phyloP scores from a whole-genome alignment of 2,797 vertebrate species.

The Erpetoichthys calabaricus region DNA sequence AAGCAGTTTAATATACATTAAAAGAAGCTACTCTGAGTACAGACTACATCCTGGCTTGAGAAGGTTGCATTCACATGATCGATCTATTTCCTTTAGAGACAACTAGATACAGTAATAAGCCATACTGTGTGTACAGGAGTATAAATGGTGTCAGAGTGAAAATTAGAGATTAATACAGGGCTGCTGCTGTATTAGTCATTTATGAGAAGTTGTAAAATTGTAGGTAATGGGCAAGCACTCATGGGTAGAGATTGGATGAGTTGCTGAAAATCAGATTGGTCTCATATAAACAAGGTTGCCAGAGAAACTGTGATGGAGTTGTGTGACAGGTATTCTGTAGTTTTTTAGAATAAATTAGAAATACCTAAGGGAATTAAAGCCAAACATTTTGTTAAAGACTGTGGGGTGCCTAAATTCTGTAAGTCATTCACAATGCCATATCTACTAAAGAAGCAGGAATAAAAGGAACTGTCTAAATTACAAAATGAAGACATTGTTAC shows the following conservation, averaged over 20 bases:
- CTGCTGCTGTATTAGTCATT: slow-evolving; percentile 1
- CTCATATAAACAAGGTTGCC: neutral
- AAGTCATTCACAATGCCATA: slow-evolving; percentile 4
- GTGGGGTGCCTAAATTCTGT: slow-evolving; percentile 2
- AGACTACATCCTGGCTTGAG: neutral
- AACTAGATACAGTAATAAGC: neutral
- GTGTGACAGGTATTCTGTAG: neutral
- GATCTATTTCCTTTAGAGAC: neutral
- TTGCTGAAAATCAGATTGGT: slow-evolving; percentile 1
- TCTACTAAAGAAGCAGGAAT: neutral
- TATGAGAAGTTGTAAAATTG: slow-evolving; percentile 5
- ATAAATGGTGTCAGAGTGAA: neutral
- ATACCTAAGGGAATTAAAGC: slow-evolving; percentile 5
- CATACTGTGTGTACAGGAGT: neutral
- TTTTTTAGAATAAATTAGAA: neutral
- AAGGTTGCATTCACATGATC: neutral
- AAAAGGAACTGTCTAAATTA: slow-evolving; percentile 2
- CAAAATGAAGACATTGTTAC: slow-evolving; percentile 12
- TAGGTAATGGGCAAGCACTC: neutral
- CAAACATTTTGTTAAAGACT: slow-evolving; percentile 3
- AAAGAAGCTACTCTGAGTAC: too few relatives aligned
- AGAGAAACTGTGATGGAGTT: neutral
- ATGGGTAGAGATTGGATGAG: neutral
- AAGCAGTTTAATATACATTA: too few relatives aligned
- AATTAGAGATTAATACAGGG: slow-evolving; percentile 2